Percentiles rank a stretch among this genome's conserved stretches.
Evolutionary conservation across 2,888 invertebrate species (phyloP).

Genomic region (Desoria tigrina): DNA sequence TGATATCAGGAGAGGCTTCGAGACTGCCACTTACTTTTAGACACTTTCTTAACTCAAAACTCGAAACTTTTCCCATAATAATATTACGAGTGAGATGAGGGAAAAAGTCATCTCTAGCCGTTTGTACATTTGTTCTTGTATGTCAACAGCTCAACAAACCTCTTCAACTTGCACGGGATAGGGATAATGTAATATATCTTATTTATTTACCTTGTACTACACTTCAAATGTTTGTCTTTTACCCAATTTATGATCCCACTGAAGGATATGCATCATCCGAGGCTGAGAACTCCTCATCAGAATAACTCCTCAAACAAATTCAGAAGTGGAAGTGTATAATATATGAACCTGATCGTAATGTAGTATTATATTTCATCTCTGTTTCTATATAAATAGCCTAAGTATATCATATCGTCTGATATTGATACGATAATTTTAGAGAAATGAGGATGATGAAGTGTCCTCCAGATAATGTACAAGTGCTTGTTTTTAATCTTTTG

Average conservation of each 20-base stretch:
- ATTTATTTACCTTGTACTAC: constrained; percentile 49
- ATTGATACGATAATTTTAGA: too few relatives aligned
- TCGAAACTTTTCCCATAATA: constrained; percentile 2
- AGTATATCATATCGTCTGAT: too few relatives aligned
- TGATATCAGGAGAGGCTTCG: constrained; percentile 8
- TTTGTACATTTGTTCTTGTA: constrained; percentile 45
- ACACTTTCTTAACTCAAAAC: constrained; percentile 3
- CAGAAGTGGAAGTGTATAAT: too few relatives aligned
- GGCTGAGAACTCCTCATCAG: neutral
- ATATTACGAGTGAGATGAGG: neutral
- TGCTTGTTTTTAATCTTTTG: too few relatives aligned
- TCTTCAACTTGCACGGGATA: constrained; percentile 36
- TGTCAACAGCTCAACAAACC: constrained; percentile 45
- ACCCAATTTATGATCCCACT: constrained; percentile 45
- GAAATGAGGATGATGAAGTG: too few relatives aligned
- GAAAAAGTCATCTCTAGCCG: constrained; percentile 21
- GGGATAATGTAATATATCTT: constrained; percentile 30
- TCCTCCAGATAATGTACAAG: too few relatives aligned
- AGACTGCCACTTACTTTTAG: too few relatives aligned
- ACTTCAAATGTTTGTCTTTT: constrained; percentile 42
- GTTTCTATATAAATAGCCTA: too few relatives aligned
- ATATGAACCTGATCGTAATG: too few relatives aligned
- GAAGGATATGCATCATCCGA: constrained; percentile 42
- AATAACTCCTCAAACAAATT: too few relatives aligned
- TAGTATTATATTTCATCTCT: too few relatives aligned